phyloP scores from a whole-genome alignment of 2,888 invertebrate genomes.

The Axea sp. region DNA sequence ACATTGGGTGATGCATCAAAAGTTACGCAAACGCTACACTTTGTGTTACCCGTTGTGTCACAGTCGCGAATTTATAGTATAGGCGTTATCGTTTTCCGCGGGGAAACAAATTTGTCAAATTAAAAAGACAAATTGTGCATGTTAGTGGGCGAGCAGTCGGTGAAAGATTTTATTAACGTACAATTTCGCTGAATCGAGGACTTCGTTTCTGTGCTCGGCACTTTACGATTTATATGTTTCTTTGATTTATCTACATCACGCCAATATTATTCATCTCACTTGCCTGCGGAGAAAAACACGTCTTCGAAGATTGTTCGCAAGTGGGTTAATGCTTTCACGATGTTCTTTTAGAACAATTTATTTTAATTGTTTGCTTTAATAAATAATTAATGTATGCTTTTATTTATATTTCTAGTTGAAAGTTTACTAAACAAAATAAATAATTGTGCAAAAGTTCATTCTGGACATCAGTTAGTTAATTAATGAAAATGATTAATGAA shows the following conservation, averaged over 20 bases:
- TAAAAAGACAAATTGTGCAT: conserved; percentile 51
- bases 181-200: conserved; percentile 48
- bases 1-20: conserved; percentile 54
- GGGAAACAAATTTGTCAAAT: conserved; percentile 58
- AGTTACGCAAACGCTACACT: conserved; percentile 50
- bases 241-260: conserved; percentile 57
- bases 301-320: conserved; percentile 21
- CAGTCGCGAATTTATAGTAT: conserved; percentile 53
- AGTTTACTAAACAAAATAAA: too few species aligned
- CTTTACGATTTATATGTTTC: conserved; percentile 49
- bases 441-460: too few species aligned
- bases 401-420: too few species aligned
- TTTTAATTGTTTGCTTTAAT: too few species aligned
- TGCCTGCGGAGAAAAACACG: conserved; percentile 34
- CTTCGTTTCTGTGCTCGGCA: conserved; percentile 53
- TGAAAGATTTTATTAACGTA: conserved; percentile 62
- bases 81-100: conserved; percentile 60
- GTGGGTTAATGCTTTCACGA: conserved; percentile 22
- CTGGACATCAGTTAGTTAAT: too few species aligned
- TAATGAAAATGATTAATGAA: too few species aligned
- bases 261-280: conserved; percentile 56
- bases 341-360: neutral
- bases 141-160: conserved; percentile 51
- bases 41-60: conserved; percentile 47
- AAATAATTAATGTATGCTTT: too few species aligned